Percentiles rank a stretch among this genome's conserved stretches.
These are phyloP conservation scores for Heterotis niloticus DNA, from an alignment of 2,113 vertebrate genomes.

Conservation along the genomic window DNA sequence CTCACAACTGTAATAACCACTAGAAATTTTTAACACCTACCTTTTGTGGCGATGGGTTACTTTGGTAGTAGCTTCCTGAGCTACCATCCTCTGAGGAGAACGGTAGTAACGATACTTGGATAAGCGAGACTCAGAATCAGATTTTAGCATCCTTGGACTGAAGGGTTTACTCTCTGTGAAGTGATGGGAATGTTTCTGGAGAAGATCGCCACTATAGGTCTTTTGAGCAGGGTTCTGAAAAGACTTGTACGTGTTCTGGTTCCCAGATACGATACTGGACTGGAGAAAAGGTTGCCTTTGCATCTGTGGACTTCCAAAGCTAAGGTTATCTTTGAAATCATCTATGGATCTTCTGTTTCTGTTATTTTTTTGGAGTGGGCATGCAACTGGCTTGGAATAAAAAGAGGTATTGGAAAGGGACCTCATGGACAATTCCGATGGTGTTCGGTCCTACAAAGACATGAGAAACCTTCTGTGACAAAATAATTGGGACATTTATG, in stretches of 20 bases:
- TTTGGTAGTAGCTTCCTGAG: constrained; percentile 35
- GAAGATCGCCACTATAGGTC: constrained; percentile 72
- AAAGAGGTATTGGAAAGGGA: constrained; percentile 60
- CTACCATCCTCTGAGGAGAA: constrained; percentile 62
- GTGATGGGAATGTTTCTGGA: constrained; percentile 74
- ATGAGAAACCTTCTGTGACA: background rate
- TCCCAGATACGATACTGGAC: constrained; percentile 37
- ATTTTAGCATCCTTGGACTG: constrained; percentile 82
- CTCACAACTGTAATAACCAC: too few relatives aligned
- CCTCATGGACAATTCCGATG: constrained; percentile 46
- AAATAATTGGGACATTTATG: too few relatives aligned
- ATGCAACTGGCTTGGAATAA: constrained; percentile 47
- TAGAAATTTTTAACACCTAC: constrained; percentile 49
- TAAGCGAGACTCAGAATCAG: constrained; percentile 76
- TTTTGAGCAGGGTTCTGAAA: constrained; percentile 65
- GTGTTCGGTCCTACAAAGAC: constrained; percentile 51
- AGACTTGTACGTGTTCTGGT: constrained; percentile 47
- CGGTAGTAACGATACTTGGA: constrained; percentile 83
- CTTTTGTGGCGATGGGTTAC: constrained; percentile 58
- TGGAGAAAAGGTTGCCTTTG: constrained; percentile 39
- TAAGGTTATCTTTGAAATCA: constrained; percentile 41
- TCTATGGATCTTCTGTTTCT: constrained; percentile 27
- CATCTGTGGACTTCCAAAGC: constrained; percentile 40
- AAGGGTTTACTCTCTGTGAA: constrained; percentile 79
- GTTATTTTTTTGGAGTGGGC: constrained; percentile 49